Evolutionary conservation across 2,888 invertebrate species (phyloP).

Genomic region (Conomelus anceps): DNA sequence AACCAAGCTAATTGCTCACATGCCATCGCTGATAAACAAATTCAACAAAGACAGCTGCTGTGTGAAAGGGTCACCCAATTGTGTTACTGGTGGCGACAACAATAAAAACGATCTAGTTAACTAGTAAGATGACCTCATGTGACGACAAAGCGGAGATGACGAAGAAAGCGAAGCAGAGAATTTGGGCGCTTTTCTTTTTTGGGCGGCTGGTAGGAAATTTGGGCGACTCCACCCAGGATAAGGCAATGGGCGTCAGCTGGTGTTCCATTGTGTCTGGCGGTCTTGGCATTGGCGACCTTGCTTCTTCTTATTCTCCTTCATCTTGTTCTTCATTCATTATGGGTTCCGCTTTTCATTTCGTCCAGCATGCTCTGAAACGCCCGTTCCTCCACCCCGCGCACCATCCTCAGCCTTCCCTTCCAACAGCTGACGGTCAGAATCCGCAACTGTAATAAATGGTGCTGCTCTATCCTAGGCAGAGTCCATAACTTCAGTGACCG

Average conservation of each 20-base stretch:
- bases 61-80: background rate
- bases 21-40: background rate
- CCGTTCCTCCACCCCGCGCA: background rate
- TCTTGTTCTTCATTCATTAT: background rate
- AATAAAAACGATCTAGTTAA: background rate
- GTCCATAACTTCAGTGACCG: background rate
- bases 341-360: conserved; percentile 5
- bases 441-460: background rate
- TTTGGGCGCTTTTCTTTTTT: background rate
- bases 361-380: conserved; percentile 7
- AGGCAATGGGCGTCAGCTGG: background rate
- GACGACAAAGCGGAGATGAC: background rate
- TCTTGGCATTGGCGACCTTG: background rate
- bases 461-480: background rate
- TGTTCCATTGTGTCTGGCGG: background rate
- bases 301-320: background rate
- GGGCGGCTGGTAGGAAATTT: background rate
- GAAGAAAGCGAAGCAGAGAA: background rate
- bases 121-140: background rate
- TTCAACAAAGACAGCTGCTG: background rate
- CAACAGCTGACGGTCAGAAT: background rate
- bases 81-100: background rate
- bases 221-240: background rate
- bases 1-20: background rate
- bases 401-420: background rate